phyloP scores from a whole-genome alignment of 2,113 vertebrate genomes.

The Poeciliopsis occidentalis region DNA sequence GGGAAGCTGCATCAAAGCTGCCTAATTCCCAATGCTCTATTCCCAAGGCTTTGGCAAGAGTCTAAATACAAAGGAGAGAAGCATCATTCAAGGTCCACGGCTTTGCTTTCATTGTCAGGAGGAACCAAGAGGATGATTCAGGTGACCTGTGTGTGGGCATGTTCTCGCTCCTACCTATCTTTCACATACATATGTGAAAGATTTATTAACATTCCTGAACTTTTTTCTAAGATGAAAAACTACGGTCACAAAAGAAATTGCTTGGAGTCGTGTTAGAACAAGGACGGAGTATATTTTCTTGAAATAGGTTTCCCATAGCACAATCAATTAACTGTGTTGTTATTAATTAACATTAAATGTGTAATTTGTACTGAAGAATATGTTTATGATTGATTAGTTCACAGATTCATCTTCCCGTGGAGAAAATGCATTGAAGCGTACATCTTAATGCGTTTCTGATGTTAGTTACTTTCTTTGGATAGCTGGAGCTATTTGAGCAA shows the following conservation, averaged over 20 bases:
- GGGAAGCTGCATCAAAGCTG: background rate
- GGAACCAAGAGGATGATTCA: background rate
- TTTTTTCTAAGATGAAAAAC: background rate
- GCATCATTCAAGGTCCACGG: background rate
- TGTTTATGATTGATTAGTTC: background rate
- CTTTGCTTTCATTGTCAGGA: background rate
- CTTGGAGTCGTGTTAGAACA: background rate
- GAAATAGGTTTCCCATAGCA: background rate
- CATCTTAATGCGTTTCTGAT: background rate
- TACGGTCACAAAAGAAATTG: background rate
- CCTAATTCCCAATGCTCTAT: background rate
- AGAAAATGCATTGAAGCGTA: background rate
- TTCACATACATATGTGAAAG: background rate
- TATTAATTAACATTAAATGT: background rate
- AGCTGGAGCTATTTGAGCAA: no score
- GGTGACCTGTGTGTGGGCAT: background rate
- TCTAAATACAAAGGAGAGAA: background rate
- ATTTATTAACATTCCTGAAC: background rate
- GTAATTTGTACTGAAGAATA: background rate
- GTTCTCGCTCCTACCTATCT: background rate
- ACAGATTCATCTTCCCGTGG: background rate
- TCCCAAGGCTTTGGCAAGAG: background rate
- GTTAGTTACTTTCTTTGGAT: background rate
- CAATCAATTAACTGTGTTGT: no score
- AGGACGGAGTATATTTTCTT: background rate